A percentile compares a stretch with the other conserved stretches of the same genome.
Evolutionary conservation across 2,797 vertebrate species (phyloP).

Genomic region (Pseudopleuronectes americanus): DNA sequence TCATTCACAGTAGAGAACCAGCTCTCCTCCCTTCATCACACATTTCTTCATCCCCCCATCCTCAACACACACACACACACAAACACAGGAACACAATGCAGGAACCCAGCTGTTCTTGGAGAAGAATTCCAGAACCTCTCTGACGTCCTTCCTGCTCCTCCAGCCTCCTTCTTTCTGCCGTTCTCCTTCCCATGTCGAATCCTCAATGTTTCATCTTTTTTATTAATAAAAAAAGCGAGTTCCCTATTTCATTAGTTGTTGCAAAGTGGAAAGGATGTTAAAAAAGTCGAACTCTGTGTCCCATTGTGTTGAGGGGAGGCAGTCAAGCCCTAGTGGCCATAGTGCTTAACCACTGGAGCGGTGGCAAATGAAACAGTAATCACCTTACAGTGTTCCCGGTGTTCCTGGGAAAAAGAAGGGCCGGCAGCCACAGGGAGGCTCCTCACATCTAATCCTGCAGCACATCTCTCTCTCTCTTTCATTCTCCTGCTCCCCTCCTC

Average conservation of each 20-base stretch:
- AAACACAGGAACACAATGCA: slow-evolving; percentile 26
- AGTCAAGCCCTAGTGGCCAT: slow-evolving; percentile 73
- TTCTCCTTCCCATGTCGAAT: neutral
- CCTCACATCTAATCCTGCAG: slow-evolving; percentile 78
- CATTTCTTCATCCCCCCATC: slow-evolving; percentile 22
- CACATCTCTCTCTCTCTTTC: slow-evolving; percentile 60
- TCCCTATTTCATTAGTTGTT: neutral
- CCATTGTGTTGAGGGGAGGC: slow-evolving; percentile 72
- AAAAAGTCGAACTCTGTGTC: slow-evolving; percentile 33
- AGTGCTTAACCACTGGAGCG: slow-evolving; percentile 85
- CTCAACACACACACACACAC: slow-evolving; percentile 10
- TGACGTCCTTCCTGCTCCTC: slow-evolving; percentile 13
- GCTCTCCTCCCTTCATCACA: slow-evolving; percentile 36
- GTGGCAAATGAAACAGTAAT: slow-evolving; percentile 85
- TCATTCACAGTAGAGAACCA: slow-evolving; percentile 60
- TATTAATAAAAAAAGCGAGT: neutral
- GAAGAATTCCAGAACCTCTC: slow-evolving; percentile 65
- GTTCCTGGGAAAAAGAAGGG: slow-evolving; percentile 77
- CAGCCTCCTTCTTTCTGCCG: neutral
- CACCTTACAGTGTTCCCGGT: slow-evolving; percentile 87
- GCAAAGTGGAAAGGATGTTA: too few relatives aligned
- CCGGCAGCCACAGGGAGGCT: slow-evolving; percentile 77
- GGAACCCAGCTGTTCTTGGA: slow-evolving; percentile 68
- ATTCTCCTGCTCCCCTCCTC: slow-evolving; percentile 2
- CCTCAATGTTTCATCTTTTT: neutral